Evolutionary conservation across 2,113 vertebrate genomes (phyloP), one percentile per base, ranked within the genome.

Genomic region (Equus quagga): DNA sequence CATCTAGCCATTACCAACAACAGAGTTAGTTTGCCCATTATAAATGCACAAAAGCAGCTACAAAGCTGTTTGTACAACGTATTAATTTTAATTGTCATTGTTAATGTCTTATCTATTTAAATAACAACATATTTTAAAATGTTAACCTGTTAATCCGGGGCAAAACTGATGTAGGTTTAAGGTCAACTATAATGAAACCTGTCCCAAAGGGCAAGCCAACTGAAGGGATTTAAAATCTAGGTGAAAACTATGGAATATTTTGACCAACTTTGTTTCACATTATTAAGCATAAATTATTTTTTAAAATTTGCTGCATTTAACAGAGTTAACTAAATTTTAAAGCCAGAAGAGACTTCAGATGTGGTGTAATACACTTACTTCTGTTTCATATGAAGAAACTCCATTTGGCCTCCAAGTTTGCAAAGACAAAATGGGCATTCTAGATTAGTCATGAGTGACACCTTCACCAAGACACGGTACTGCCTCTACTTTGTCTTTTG

Each of bases 51-150:
- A 93, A 96, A 82, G 9, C 44, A 60, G 23, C 28, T 75, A 70
- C 18, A 62, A 78, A 88, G n/a, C 4, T 83, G 7, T 91, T 88
- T 96, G 49, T 10, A 86, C 49, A 91, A 64, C 58, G 92, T 54
- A 65, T 93, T 82, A 70, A 96, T 76, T 88, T 96, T 84, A 82
- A 95, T 70, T 51, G 28, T 69, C 72, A 87, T 64, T 85, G 4
- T 82, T 93, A 95, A 91, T 87, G 23, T 49, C 8, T 83, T 92
- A 78, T 17, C 36, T 91, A 44, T 78, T 76, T 94, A 97, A 96
- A 54, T 84, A 92, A 67, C 3, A 75, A 79, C 13, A 76, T 67
- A 58, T n/a, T 89, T 96, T 90, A 36, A 95, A 91, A 91, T 79
- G 56, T 85, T 81, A 94, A 78, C n/a, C 44, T 93, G 56, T 70